A percentile compares a stretch with the other conserved stretches of the same genome.
phyloP scores from a whole-genome alignment of 2,888 invertebrate genomes.

The Platycnemis pennipes region DNA sequence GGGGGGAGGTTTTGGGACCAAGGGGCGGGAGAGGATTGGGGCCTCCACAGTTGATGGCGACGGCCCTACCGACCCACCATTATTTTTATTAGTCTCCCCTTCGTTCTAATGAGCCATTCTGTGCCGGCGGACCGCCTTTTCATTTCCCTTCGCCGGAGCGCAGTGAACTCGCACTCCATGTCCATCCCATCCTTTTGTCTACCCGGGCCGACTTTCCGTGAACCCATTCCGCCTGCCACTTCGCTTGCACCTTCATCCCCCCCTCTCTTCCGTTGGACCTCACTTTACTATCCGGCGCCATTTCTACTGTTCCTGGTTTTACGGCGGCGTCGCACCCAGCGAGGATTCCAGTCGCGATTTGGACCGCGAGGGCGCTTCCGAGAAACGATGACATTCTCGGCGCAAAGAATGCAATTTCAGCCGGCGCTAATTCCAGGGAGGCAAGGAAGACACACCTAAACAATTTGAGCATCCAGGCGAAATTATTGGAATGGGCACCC shows the following conservation, averaged over 20 bases:
- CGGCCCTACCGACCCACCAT: neutral
- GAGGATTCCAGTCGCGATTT: no score
- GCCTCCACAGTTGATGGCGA: neutral
- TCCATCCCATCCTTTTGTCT: neutral
- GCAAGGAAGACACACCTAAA: no score
- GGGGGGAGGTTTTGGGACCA: neutral
- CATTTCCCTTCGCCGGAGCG: neutral
- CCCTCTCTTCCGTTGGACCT: neutral
- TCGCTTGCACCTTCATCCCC: neutral
- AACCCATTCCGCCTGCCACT: neutral
- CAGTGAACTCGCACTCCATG: neutral
- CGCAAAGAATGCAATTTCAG: no score
- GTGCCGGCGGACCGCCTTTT: neutral
- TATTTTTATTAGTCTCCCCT: constrained; percentile 22
- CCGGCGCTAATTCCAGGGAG: no score
- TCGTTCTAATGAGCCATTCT: constrained; percentile 8
- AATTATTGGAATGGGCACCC: no score
- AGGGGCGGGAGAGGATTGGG: neutral
- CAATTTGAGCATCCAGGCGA: no score
- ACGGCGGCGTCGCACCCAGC: no score
- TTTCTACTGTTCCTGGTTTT: no score
- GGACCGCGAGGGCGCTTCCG: no score
- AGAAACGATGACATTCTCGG: no score
- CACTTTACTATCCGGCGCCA: no score
- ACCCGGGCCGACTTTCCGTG: neutral